Base-by-base conservation (phyloP, 1,140 invertebrate genomes). In the Reticulitermes speratus region DNA sequence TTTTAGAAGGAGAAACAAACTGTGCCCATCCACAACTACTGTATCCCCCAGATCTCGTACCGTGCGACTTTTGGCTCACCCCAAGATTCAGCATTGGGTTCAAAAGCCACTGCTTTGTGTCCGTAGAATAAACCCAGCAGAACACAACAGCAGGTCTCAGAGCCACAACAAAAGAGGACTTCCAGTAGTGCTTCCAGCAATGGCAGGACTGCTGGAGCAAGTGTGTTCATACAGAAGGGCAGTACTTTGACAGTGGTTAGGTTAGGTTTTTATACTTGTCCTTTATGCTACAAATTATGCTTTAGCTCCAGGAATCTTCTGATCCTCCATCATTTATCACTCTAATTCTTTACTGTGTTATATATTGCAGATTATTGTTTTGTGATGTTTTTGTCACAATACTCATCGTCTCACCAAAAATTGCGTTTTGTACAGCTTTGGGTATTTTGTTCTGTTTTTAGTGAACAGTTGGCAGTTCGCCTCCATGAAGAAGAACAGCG, bases 1-100 rank as follows among this genome's bases (percentile, higher is more conserved):
- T 89, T 88, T 88, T 88, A 89, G 86, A 84, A 83, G 44, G 88
- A 87, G 86, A 87, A 90, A 87, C 86, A 84, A 16, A 88, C 89
- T 87, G 59, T 87, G 30, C 30, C 88, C 48, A 81, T 89, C 86
- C 84, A 52, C 89, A 90, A 82, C 86, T 88, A 87, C 89, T 88
- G 21, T 90, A 91, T 87, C 89, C 87, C 12, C 88, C 89, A 48
- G 88, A 89, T 86, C 87, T 90, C 87, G 87, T 65, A 52, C 87
- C 88, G 65, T 87, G 87, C 59, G 86, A 89, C 87, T 89, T 89
- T 87, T 89, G 88, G 85, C 87, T 89, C 11, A 89, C 89, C 81
- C 86, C 86, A 19, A 87, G 86, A 87, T 81, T 89, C 25, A 89
- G 89, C 88, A 88, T 21, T 75, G 84, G 85, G 16, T 85, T 89